phyloP scores from a whole-genome alignment of 2,113 vertebrate genomes.

The Macaca fascicularis region DNA sequence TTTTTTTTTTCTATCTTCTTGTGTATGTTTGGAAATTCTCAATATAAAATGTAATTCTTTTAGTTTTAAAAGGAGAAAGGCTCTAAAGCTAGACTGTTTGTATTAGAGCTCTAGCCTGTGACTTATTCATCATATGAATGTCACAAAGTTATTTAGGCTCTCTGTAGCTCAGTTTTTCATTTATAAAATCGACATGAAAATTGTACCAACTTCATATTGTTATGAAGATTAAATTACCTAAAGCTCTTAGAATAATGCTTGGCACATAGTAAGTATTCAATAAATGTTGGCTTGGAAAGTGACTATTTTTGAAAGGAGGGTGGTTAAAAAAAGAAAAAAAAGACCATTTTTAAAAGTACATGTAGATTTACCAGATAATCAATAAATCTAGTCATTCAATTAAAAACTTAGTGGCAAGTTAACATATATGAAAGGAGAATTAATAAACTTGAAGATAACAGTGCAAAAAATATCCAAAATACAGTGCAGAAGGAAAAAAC shows the following conservation, averaged over 20 bases:
- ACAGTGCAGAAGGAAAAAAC: not conserved
- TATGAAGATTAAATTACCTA: no score
- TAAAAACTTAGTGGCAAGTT: not conserved
- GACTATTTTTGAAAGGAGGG: no score
- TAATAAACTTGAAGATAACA: no score
- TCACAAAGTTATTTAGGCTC: not conserved
- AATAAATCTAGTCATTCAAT: not conserved
- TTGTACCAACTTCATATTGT: no score
- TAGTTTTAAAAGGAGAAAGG: not conserved
- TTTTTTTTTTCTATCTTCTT: not conserved
- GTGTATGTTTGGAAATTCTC: not conserved
- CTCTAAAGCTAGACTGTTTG: not conserved
- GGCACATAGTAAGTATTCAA: no score
- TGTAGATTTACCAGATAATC: not conserved
- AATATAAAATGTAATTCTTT: not conserved
- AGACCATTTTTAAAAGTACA: not conserved
- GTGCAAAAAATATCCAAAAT: not conserved
- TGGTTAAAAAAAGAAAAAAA: not conserved
- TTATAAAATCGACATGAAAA: no score
- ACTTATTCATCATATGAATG: not conserved
- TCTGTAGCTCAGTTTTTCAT: not conserved
- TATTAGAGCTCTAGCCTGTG: not conserved
- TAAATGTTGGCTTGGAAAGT: not conserved
- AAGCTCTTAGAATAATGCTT: no score
- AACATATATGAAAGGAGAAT: not conserved